phyloP scores from a whole-genome alignment of 2,113 vertebrate species.

The Chinchilla lanigera region DNA sequence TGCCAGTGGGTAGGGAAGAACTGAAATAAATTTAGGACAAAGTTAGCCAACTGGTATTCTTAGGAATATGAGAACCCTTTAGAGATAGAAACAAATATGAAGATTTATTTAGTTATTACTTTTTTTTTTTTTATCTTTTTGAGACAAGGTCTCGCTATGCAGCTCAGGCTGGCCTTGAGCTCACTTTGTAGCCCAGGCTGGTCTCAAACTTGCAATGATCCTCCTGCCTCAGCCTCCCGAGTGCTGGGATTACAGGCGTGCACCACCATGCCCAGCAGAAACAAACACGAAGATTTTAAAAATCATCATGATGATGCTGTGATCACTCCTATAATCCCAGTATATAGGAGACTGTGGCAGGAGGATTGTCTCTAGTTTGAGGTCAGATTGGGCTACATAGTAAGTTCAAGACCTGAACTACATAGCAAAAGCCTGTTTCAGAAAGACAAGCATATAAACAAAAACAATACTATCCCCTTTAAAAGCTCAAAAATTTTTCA shows the following conservation, averaged over 20 bases:
- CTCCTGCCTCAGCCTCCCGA: no score
- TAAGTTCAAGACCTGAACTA: background rate
- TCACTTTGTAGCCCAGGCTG: no score
- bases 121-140: no score
- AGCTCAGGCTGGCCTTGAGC: no score
- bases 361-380: background rate
- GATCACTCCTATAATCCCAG: background rate
- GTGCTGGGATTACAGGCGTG: no score
- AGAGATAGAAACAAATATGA: background rate
- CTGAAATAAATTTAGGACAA: background rate
- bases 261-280: no score
- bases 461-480: background rate
- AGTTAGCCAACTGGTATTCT: background rate
- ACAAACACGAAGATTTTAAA: background rate
- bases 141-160: no score
- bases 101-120: no score
- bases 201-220: no score
- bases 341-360: background rate
- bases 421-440: background rate
- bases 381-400: background rate
- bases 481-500: background rate
- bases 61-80: background rate
- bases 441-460: background rate
- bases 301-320: background rate
- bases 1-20: background rate